Evolutionary conservation across 2,888 invertebrate species (phyloP), one percentile per base, ranked within the genome.

Genomic region (Cepaea hortensis): DNA sequence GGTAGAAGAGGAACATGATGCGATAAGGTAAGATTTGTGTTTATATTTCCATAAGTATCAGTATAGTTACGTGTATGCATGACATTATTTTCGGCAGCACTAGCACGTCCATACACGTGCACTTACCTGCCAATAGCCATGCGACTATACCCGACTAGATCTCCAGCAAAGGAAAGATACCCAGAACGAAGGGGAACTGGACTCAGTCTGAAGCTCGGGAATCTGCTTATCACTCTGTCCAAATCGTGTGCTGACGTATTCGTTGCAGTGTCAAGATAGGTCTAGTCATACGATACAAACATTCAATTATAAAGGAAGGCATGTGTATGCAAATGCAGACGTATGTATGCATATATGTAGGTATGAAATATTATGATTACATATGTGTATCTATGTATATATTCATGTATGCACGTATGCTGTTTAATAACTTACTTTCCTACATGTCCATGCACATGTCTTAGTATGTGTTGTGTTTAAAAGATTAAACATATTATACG

Each of bases 131-230:
- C 84, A 11, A 61, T 35, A 1, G n/a, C 11, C 7, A 84, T n/a
- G 15, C 23, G 20, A 5, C 11, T 84, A 9, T 55, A 84, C 15
- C 84, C 84, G 18, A 62, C 23, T 62, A 76, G 55, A 35, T 76
- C 23, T n/a, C 84, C 84, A 65, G 20, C 84, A 55, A 62, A 84
- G 13, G 75, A 62, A 46, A 84, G 9, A 23, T 62, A 84, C 5
- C 84, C 84, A 23, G 76, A 55, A 61, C 61, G 62, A 18, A 20
- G 70, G 3, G 77, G 65, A 7, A 84, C 87, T 61, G 89, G 88
- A 18, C 50, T 11, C n/a, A 90, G 55, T 80, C 87, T 55, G 79
- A 90, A 90, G 9, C 90, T 89, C 0, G 91, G 91, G 77, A 90
- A 91, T 5, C 89, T 89, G 18, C 88, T 88, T 76, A 89, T 90